A percentile compares a stretch with the other conserved stretches of the same genome.
These are phyloP conservation scores for Calliphora vomitoria DNA, from an alignment of 2,888 invertebrate species.

Conservation along the genomic window DNA sequence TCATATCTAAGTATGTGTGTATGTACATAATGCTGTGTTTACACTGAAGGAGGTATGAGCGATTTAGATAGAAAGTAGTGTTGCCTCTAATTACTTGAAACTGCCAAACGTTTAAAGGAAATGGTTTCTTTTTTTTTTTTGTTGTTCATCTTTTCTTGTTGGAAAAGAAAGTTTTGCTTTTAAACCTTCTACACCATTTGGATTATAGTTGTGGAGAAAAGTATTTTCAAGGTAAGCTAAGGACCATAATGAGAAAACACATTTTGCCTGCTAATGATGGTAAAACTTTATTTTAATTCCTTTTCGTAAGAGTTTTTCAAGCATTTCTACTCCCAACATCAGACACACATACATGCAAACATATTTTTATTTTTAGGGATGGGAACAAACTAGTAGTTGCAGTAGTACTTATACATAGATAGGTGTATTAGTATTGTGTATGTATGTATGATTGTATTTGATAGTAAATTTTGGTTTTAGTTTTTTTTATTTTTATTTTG, in stretches of 20 bases:
- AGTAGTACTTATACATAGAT: not conserved
- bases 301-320: conserved; percentile 57
- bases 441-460: conserved; percentile 9
- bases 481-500: conserved; percentile 12
- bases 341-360: not conserved
- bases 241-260: conserved; percentile 68
- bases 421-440: not conserved
- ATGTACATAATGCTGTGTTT: no score
- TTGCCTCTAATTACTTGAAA: conserved; percentile 69
- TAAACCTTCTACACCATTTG: conserved; percentile 50
- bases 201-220: conserved; percentile 51
- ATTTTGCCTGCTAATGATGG: conserved; percentile 71
- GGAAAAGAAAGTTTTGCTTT: conserved; percentile 50
- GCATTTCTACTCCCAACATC: conserved; percentile 42
- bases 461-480: conserved; percentile 22
- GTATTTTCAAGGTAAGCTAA: conserved; percentile 69
- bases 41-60: conserved; percentile 26
- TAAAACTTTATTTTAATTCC: conserved; percentile 68
- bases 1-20: not conserved
- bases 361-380: not conserved
- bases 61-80: conserved; percentile 38
- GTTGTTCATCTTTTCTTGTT: not conserved
- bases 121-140: conserved; percentile 31
- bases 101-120: conserved; percentile 71
- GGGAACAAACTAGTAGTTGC: not conserved